A percentile compares a stretch with the other conserved stretches of the same genome.
Conservation (phyloP, 2,113 vertebrate species). For the zebrafish (Danio rerio) region DNA sequence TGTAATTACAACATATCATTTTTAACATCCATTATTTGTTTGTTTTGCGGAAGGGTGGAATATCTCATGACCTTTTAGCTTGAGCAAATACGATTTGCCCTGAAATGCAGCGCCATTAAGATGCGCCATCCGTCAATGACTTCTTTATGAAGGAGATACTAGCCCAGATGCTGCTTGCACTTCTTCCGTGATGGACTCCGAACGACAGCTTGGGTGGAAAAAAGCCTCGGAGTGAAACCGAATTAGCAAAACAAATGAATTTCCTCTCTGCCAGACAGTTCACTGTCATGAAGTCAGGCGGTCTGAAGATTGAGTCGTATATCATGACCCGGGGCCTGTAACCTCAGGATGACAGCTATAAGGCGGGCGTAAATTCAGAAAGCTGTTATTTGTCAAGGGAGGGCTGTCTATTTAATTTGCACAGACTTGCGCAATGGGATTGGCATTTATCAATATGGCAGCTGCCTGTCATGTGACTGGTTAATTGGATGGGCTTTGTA, state of each 20-base stretch:
- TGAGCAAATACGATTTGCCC: slow-evolving; percentile 49
- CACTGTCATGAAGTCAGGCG: slow-evolving; percentile 41
- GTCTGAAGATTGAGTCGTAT: slow-evolving; percentile 43
- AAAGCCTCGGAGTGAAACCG: slow-evolving; percentile 49
- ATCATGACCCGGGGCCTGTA: slow-evolving; percentile 50
- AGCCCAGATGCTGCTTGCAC: slow-evolving; percentile 52
- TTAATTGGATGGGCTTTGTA: slow-evolving; percentile 50
- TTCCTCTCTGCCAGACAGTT: slow-evolving; percentile 47
- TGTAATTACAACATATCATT: slow-evolving; percentile 38
- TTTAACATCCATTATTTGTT: slow-evolving; percentile 4
- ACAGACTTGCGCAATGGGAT: slow-evolving; percentile 26
- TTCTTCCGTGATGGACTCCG: slow-evolving; percentile 47
- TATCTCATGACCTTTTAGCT: slow-evolving; percentile 33
- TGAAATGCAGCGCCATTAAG: slow-evolving; percentile 48
- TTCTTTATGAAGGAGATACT: slow-evolving; percentile 48
- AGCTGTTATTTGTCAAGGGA: slow-evolving; percentile 52
- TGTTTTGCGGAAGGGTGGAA: slow-evolving; percentile 2
- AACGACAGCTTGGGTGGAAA: slow-evolving; percentile 45
- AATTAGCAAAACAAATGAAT: slow-evolving; percentile 62
- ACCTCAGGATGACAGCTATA: slow-evolving; percentile 47
- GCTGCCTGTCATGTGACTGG: slow-evolving; percentile 39
- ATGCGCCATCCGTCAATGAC: slow-evolving; percentile 50
- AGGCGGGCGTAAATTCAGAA: slow-evolving; percentile 49
- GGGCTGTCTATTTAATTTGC: slow-evolving; percentile 50
- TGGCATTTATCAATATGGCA: slow-evolving; percentile 56